A percentile compares a stretch with the other conserved stretches of the same genome.
These are phyloP conservation scores for Austrofundulus limnaeus DNA, from an alignment of 2,113 vertebrate genomes.

Conservation along the genomic window DNA sequence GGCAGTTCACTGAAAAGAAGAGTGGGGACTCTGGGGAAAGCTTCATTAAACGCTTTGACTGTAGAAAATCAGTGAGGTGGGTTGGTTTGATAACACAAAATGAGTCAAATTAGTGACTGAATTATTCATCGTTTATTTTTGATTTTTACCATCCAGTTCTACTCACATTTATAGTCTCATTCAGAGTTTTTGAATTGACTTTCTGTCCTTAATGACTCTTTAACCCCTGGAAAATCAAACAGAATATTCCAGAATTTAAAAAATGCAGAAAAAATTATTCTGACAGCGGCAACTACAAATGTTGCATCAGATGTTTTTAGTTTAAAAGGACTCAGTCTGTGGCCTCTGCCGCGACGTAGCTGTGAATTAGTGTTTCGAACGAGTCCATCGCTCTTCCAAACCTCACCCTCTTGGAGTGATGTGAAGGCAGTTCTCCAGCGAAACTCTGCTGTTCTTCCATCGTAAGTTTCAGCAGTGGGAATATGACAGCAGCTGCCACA, in stretches of 20 bases:
- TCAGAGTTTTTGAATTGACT: background rate
- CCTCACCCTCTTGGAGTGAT: slow-evolving; percentile 25
- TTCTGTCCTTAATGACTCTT: background rate
- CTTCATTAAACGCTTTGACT: slow-evolving; percentile 42
- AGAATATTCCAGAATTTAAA: background rate
- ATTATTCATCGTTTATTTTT: background rate
- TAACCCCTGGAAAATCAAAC: background rate
- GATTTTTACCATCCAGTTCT: background rate
- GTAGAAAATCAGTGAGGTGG: slow-evolving; percentile 30
- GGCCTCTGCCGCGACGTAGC: slow-evolving; percentile 5
- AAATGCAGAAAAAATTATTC: background rate
- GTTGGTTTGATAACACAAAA: slow-evolving; percentile 44
- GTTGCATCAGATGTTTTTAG: slow-evolving; percentile 2
- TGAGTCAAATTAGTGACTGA: slow-evolving; percentile 23
- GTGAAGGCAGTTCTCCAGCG: slow-evolving; percentile 11
- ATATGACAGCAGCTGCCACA: slow-evolving; percentile 44
- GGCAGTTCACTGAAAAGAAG: slow-evolving; percentile 12
- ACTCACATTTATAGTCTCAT: background rate
- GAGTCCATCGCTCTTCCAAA: slow-evolving; percentile 32
- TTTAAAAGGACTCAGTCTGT: background rate
- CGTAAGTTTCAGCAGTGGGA: slow-evolving; percentile 18
- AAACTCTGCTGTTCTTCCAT: slow-evolving; percentile 35
- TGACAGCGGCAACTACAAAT: background rate
- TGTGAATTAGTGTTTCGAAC: slow-evolving; percentile 20
- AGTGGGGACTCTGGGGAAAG: slow-evolving; percentile 23